phyloP scores from a whole-genome alignment of 2,113 vertebrate species.

The Siniperca chuatsi region DNA sequence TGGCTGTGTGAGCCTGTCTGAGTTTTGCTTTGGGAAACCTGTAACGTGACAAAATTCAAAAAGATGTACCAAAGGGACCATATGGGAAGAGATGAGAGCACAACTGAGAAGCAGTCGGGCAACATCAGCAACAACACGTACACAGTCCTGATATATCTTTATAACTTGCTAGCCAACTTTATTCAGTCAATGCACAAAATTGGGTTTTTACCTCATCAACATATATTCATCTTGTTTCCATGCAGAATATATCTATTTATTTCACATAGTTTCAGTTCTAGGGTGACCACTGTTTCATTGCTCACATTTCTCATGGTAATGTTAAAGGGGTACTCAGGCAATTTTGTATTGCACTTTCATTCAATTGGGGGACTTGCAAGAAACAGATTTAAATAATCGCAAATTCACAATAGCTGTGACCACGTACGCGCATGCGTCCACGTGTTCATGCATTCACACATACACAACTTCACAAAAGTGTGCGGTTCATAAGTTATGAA shows the following conservation, averaged over 20 bases:
- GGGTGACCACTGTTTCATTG: background rate
- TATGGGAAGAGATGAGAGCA: background rate
- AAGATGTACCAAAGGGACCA: background rate
- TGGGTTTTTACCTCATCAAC: background rate
- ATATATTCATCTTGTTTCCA: background rate
- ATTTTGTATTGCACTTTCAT: background rate
- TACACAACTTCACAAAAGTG: too few relatives aligned
- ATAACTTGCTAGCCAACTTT: background rate
- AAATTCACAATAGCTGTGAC: too few relatives aligned
- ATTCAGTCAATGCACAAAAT: background rate
- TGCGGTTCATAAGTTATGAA: too few relatives aligned
- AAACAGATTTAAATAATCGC: background rate
- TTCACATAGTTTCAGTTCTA: background rate
- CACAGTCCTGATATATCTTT: background rate
- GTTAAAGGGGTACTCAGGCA: background rate
- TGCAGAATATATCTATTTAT: background rate
- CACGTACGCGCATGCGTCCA: too few relatives aligned
- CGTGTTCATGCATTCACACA: too few relatives aligned
- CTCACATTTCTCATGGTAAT: background rate
- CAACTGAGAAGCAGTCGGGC: background rate
- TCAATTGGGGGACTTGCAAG: background rate
- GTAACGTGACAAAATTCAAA: background rate
- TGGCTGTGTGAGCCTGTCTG: background rate
- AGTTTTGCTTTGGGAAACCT: background rate
- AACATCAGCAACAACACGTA: background rate